Base-by-base conservation (phyloP, 2,113 vertebrate species). In the Antechinus flavipes region DNA sequence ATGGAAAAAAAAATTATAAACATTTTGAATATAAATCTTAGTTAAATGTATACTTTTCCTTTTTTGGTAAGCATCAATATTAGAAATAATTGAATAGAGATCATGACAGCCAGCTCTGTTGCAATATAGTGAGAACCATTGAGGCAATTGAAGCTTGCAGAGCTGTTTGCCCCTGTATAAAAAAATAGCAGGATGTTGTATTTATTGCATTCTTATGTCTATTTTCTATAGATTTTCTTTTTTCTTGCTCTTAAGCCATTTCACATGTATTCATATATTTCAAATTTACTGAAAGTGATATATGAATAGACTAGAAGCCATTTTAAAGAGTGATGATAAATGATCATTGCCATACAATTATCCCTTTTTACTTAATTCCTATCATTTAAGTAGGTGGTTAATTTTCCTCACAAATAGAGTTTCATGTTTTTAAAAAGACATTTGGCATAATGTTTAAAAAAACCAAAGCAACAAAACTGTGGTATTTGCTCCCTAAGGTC, bases 401-500 rank as follows among this genome's bases (percentile, higher is more conserved):
- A 30, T 95, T 95, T 94, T 84, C 47, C 4, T 90, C 90, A 90
- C 90, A 90, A 90, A 90, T 90, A 50, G 1, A 47, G 47, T 25
- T 12, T 26, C 47, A 19, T 90, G 27, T 25, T 90, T 49, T 49
- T 90, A 90, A 55, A 92, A 35, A 54, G 53, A 35, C 55, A 24
- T n/a, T 49, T 49, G 49, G 16, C 26, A 58, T 50, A 94, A 89
- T 94, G 95, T 96, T 52, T 52, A 52, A 52, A 52, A 52, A 9
- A 52, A 52, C 0, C 8, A 52, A 52, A 52, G 10, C 68, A 93
- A 7, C 94, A 23, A 91, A 47, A 27, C 46, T 96, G 93, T 96
- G 90, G 26, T 47, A 96, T 56, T n/a, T 98, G 12, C 52, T 98
- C 96, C 98, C 94, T 93, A 98, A 99, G 99, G 99, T 93, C 99